A percentile compares a stretch with the other conserved stretches of the same genome.
phyloP scores from a whole-genome alignment of 2,797 vertebrate species.

The Falco berigora region DNA sequence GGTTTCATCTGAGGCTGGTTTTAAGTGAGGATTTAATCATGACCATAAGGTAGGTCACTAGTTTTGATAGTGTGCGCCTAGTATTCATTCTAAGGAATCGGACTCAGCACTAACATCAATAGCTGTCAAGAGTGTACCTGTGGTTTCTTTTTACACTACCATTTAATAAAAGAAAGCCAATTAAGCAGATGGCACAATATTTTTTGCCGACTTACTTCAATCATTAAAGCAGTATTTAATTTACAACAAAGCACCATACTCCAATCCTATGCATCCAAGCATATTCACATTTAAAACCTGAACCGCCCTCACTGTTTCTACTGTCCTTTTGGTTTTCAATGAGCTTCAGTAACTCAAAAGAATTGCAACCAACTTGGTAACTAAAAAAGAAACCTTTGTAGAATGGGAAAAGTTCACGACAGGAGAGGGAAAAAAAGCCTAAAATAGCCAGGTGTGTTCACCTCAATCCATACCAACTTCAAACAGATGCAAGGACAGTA shows the following conservation, averaged over 20 bases:
- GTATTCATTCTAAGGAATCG: background rate
- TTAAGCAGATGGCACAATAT: background rate
- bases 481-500: slow-evolving; percentile 53
- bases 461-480: slow-evolving; percentile 52
- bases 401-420: slow-evolving; percentile 53
- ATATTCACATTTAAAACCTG: slow-evolving; percentile 32
- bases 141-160: background rate
- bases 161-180: background rate
- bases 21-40: background rate
- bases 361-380: slow-evolving; percentile 32
- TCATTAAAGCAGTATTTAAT: background rate
- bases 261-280: background rate
- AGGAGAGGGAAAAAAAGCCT: slow-evolving; percentile 30
- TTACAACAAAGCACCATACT: background rate
- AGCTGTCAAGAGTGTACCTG: background rate
- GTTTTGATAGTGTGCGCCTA: background rate
- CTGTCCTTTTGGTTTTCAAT: slow-evolving; percentile 27
- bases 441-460: slow-evolving; percentile 64
- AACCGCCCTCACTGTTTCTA: slow-evolving; percentile 35
- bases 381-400: slow-evolving; percentile 53
- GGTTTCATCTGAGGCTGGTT: background rate
- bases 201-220: background rate
- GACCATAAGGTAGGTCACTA: background rate
- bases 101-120: background rate
- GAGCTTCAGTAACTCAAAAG: slow-evolving; percentile 55